phyloP scores from a whole-genome alignment of 2,797 vertebrate genomes.

The Tiaroga cobitis region DNA sequence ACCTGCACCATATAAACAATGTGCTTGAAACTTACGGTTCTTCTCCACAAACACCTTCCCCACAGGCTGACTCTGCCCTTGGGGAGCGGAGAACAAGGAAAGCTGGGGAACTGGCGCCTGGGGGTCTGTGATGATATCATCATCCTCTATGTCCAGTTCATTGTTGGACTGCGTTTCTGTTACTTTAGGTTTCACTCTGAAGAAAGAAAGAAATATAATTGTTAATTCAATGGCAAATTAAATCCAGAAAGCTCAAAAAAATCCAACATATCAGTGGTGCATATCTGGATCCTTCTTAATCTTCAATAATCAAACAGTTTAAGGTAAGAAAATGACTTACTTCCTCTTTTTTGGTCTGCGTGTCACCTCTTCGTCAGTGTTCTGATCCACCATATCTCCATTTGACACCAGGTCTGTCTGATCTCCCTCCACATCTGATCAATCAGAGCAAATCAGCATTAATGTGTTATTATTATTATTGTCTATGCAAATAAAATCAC shows the following conservation, averaged over 20 bases:
- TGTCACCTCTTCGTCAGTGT: constrained; percentile 78
- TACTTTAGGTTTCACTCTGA: constrained; percentile 81
- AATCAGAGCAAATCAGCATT: constrained; percentile 9
- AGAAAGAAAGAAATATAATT: constrained; percentile 13
- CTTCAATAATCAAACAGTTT: neutral
- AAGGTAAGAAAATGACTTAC: constrained; percentile 72
- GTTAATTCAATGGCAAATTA: neutral
- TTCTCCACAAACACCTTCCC: constrained; percentile 94
- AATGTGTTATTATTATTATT: neutral
- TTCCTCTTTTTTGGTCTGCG: constrained; percentile 87
- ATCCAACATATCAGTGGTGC: neutral
- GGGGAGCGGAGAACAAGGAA: constrained; percentile 85
- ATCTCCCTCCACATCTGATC: constrained; percentile 74
- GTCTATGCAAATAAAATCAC: neutral
- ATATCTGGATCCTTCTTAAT: neutral
- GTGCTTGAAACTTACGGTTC: constrained; percentile 76
- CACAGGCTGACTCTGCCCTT: constrained; percentile 88
- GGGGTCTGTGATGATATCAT: constrained; percentile 87
- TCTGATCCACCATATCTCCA: constrained; percentile 80
- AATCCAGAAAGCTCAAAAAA: neutral
- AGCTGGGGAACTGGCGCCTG: constrained; percentile 77
- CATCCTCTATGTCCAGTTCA: constrained; percentile 89
- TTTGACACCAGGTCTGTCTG: constrained; percentile 82
- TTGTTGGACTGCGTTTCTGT: constrained; percentile 75
- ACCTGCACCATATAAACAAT: neutral